These are phyloP conservation scores for Drosophila orena DNA, from an alignment of 1,140 invertebrate species.

Conservation along the genomic window DNA sequence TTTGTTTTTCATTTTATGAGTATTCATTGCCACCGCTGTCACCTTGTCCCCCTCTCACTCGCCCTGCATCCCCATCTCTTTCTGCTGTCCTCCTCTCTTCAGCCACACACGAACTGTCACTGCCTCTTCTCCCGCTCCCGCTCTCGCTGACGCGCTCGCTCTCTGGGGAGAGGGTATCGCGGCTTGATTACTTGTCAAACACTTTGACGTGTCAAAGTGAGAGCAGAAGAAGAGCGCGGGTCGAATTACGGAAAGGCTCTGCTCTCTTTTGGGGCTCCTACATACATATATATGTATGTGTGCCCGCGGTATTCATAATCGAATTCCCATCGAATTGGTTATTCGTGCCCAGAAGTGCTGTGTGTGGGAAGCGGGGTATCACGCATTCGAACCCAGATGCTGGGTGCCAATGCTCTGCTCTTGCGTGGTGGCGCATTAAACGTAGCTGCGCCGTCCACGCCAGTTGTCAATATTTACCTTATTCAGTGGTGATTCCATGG, in stretches of 20 bases:
- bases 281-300: too few species aligned
- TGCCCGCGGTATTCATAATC: too few species aligned
- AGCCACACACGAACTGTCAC: slow-evolving; percentile 6
- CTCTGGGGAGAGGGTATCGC: background rate
- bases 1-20: slow-evolving; percentile 10
- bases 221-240: too few species aligned
- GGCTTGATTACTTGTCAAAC: too few species aligned
- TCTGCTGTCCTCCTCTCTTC: too few species aligned
- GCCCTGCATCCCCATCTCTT: background rate
- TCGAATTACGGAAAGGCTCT: too few species aligned
- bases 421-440: slow-evolving; percentile 31
- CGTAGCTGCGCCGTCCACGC: slow-evolving; percentile 14
- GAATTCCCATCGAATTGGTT: too few species aligned
- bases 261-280: too few species aligned
- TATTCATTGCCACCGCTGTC: slow-evolving; percentile 35
- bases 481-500: slow-evolving; percentile 33
- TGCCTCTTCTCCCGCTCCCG: slow-evolving; percentile 14
- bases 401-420: slow-evolving; percentile 28
- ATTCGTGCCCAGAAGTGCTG: too few species aligned
- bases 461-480: slow-evolving; percentile 62
- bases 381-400: background rate
- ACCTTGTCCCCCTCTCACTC: background rate
- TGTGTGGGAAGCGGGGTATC: background rate
- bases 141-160: background rate
- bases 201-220: too few species aligned